Evolutionary conservation across 2,888 invertebrate species (phyloP).

Genomic region (Drosophila buzzatii): DNA sequence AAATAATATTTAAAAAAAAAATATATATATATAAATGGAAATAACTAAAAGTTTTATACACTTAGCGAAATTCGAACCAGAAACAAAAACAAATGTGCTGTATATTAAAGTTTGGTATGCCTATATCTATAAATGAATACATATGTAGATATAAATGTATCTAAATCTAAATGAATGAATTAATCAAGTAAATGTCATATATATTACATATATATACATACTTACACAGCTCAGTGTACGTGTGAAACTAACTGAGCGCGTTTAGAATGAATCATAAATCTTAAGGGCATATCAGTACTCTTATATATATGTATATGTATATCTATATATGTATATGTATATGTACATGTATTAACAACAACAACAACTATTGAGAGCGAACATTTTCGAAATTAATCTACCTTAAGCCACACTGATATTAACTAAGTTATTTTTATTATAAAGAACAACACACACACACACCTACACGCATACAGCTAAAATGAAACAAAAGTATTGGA

Average conservation of each 20-base stretch:
- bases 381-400: conserved; percentile 63
- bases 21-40: conserved; percentile 30
- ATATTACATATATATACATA: conserved; percentile 28
- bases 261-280: conserved; percentile 41
- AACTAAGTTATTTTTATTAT: conserved; percentile 74
- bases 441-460: conserved; percentile 36
- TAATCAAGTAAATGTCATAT: conserved; percentile 55
- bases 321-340: neutral
- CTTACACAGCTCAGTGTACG: conserved; percentile 35
- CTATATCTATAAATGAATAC: conserved; percentile 75
- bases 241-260: conserved; percentile 22
- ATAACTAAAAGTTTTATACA: conserved; percentile 72
- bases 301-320: conserved; percentile 19
- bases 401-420: conserved; percentile 75
- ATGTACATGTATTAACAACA: neutral
- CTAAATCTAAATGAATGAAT: conserved; percentile 30
- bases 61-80: conserved; percentile 68
- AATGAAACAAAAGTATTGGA: conserved; percentile 60
- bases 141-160: conserved; percentile 48
- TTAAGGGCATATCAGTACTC: conserved; percentile 56
- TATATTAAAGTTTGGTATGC: conserved; percentile 76
- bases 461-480: conserved; percentile 34
- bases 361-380: conserved; percentile 48
- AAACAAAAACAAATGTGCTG: conserved; percentile 51
- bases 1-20: neutral